These are phyloP conservation scores for Nephrotoma flavescens DNA, from an alignment of 2,888 invertebrate genomes.

Conservation along the genomic window DNA sequence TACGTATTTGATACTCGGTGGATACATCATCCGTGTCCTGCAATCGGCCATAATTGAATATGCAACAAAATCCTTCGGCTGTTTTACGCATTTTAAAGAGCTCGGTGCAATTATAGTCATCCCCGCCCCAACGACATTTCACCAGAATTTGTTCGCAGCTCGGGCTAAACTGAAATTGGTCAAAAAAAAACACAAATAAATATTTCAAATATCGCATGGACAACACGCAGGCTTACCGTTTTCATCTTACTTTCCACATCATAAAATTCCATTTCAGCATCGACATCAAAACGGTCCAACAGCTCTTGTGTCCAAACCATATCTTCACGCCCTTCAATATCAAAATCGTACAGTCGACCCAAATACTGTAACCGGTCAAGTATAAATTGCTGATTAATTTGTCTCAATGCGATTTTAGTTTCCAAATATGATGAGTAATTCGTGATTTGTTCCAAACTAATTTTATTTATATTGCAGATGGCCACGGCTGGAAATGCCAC, in stretches of 20 bases:
- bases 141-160: constrained; percentile 36
- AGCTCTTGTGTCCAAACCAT: constrained; percentile 18
- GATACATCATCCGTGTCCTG: neutral
- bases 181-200: neutral
- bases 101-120: constrained; percentile 25
- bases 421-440: constrained; percentile 30
- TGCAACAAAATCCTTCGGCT: constrained; percentile 41
- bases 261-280: constrained; percentile 18
- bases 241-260: constrained; percentile 19
- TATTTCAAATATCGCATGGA: neutral
- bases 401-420: neutral
- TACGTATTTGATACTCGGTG: neutral
- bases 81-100: constrained; percentile 36
- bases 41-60: constrained; percentile 31
- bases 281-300: constrained; percentile 15
- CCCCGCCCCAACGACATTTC: constrained; percentile 35
- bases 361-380: constrained; percentile 10
- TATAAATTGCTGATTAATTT: neutral
- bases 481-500: constrained; percentile 42
- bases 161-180: constrained; percentile 20
- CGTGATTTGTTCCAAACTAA: constrained; percentile 33
- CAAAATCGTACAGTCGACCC: constrained; percentile 15
- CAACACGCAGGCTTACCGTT: neutral
- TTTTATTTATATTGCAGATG: constrained; percentile 40
- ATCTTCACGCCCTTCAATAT: constrained; percentile 12